Percentiles rank a stretch among this genome's conserved stretches.
phyloP scores from a whole-genome alignment of 2,888 invertebrate genomes.

The Sceliomorpha sp. region DNA sequence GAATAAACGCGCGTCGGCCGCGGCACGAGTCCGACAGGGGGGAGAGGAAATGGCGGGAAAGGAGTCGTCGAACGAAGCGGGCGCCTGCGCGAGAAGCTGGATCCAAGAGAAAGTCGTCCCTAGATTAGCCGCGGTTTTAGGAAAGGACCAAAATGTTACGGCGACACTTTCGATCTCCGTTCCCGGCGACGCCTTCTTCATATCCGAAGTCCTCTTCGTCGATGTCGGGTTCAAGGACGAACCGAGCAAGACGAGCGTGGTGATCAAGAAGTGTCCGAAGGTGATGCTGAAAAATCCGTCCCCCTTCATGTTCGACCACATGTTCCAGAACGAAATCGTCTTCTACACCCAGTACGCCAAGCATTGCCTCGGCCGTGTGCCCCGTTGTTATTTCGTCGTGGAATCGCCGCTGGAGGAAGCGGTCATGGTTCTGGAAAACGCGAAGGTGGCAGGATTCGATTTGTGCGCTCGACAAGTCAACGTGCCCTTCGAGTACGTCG shows the following conservation, averaged over 20 bases:
- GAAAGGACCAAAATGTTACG: constrained; percentile 18
- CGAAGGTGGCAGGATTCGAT: constrained; percentile 57
- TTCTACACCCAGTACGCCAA: constrained; percentile 64
- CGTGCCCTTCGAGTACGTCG: constrained; percentile 60
- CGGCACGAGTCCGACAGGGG: too few species aligned
- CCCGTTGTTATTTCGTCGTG: constrained; percentile 48
- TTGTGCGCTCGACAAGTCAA: constrained; percentile 49
- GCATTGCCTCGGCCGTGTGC: constrained; percentile 25
- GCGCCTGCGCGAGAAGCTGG: constrained; percentile 6
- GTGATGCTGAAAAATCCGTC: neutral
- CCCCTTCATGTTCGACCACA: constrained; percentile 5
- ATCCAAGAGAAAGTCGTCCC: constrained; percentile 36
- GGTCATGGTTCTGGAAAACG: constrained; percentile 65
- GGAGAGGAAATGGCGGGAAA: too few species aligned
- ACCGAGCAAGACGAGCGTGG: neutral
- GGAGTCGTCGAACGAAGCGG: too few species aligned
- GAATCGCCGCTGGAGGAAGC: constrained; percentile 45
- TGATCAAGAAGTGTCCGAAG: constrained; percentile 26
- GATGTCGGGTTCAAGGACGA: constrained; percentile 38
- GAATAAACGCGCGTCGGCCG: too few species aligned
- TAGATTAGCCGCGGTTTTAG: constrained; percentile 16
- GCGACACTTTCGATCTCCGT: constrained; percentile 33
- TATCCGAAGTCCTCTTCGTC: constrained; percentile 39
- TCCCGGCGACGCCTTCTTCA: constrained; percentile 37
- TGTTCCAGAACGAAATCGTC: constrained; percentile 71